phyloP scores from a whole-genome alignment of 2,888 invertebrate genomes.

The Holacanthella duospinosa region DNA sequence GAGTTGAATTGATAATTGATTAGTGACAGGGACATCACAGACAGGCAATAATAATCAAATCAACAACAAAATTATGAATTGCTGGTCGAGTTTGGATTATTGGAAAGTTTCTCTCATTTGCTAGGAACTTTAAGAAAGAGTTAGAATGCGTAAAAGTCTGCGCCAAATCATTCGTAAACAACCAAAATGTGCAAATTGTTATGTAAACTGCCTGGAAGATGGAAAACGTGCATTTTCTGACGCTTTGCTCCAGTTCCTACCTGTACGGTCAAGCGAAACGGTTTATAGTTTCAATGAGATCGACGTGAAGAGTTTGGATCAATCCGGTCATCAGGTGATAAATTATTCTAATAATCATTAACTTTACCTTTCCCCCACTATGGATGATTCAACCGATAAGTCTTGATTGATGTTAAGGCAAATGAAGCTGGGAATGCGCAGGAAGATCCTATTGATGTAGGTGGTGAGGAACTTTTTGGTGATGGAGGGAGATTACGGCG shows the following conservation, averaged over 20 bases:
- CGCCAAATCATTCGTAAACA: neutral
- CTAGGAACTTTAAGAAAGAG: no score
- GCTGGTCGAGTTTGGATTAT: no score
- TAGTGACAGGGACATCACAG: no score
- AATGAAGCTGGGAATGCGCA: neutral
- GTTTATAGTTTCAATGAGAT: no score
- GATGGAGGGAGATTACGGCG: neutral
- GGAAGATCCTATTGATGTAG: neutral
- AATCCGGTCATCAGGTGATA: neutral
- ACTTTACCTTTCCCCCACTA: no score
- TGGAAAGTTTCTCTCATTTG: no score
- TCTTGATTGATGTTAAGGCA: neutral
- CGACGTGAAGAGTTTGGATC: neutral
- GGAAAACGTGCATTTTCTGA: neutral
- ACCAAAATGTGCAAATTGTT: neutral
- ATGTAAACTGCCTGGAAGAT: neutral
- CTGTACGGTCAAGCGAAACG: no score
- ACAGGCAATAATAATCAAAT: no score
- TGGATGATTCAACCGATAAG: neutral
- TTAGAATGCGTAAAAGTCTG: neutral
- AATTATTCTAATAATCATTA: neutral
- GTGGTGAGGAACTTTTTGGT: neutral
- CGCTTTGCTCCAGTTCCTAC: neutral
- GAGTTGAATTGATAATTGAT: no score
- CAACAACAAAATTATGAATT: no score